Base-by-base conservation (phyloP, 2,888 invertebrate genomes). In the Rhamphomyia laevipes region DNA sequence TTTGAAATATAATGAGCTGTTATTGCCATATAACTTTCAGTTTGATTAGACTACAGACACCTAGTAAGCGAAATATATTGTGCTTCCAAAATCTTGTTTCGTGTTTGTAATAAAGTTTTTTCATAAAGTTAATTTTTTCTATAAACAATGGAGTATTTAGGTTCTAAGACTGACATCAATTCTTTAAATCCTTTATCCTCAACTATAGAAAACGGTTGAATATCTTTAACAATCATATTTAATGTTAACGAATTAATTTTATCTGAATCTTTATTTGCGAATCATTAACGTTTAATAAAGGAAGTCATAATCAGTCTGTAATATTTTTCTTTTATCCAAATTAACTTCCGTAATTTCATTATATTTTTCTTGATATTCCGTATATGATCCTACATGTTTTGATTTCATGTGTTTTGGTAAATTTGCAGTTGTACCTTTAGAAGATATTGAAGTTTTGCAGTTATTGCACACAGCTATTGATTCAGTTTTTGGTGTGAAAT, bases 161-260 rank as follows among this genome's bases (percentile, higher is more conserved):
- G 60, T 51, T 58, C 57, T 43, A 60, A 51, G 46, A 52, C 51
- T 41, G 55, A 46, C 21, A 59, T 51, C 43, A 60, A 57, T 51
- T 58, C 54, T 55, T 41, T 52, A 53, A 61, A 51, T 13, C 51
- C 51, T 31, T 31, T 27, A 44, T 51, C 52, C 46, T 54, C 48
- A 37, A 54, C 52, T 21, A 54, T 43, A 31, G 54, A 54, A 48
- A 52, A 49, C 10, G 52, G 50, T 30, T 52, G 54, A 15, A 52
- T 48, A 37, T 50, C 54, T 47, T 46, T 50, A 12, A 52, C 27
- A 9, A 50, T 38, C 48, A 53, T 44, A 33, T 53, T 47, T 13
- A 46, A 40, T 2, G 46, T 30, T 27, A 51, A 49, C 43, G 45
- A 13, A 51, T 48, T 46, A 13, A 50, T 35, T 48, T 51, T 51